These are phyloP conservation scores for Anoplophora glabripennis DNA, from an alignment of 1,140 invertebrate genomes.

Conservation along the genomic window DNA sequence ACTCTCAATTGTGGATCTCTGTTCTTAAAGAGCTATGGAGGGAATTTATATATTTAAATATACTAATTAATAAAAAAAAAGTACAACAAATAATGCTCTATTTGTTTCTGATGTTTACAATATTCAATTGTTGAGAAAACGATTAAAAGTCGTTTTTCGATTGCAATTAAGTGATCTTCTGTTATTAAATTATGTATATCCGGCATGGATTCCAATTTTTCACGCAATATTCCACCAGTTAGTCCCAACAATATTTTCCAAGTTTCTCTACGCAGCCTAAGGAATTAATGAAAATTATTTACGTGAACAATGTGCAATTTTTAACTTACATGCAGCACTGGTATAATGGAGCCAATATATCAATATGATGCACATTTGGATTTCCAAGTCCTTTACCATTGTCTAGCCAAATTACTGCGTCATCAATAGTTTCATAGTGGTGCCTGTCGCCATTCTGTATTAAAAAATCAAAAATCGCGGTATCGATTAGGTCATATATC, in stretches of 20 bases:
- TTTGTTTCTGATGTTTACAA: conserved; percentile 51
- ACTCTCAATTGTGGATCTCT: no score
- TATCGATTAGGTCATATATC: conserved; percentile 83
- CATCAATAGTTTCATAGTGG: conserved; percentile 81
- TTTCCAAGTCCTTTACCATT: conserved; percentile 94
- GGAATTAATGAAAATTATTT: conserved; percentile 38
- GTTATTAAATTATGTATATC: conserved; percentile 64
- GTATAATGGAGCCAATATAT: conserved; percentile 85
- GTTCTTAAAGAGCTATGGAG: no score
- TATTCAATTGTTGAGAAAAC: conserved; percentile 72
- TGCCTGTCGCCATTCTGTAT: conserved; percentile 94
- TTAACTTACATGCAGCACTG: conserved; percentile 87
- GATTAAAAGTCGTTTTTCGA: conserved; percentile 74
- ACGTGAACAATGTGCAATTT: conserved; percentile 2
- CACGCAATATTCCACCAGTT: conserved; percentile 63
- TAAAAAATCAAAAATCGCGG: conserved; percentile 88
- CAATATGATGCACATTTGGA: conserved; percentile 75
- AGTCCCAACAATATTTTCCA: conserved; percentile 69
- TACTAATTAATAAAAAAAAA: neutral
- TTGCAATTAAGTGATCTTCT: conserved; percentile 69
- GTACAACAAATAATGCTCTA: neutral
- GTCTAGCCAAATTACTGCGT: conserved; percentile 79
- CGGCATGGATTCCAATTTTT: conserved; percentile 52
- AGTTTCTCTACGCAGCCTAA: conserved; percentile 65
- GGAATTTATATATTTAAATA: no score